Conservation (phyloP, 2,113 vertebrate genomes). For the Cygnus buccinator region DNA sequence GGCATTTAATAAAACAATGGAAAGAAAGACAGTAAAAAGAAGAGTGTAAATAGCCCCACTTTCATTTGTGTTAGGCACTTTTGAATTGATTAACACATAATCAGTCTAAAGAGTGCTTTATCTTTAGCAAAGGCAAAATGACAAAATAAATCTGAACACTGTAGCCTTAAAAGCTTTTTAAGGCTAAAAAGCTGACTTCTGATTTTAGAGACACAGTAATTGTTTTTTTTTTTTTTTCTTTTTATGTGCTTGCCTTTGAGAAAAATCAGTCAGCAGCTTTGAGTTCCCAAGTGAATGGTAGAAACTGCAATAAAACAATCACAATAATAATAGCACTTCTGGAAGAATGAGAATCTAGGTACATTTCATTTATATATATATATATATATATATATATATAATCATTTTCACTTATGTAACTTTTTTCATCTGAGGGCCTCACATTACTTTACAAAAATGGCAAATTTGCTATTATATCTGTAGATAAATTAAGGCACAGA, state of each 20-base stretch:
- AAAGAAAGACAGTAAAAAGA: neutral
- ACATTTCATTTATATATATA: slow-evolving; percentile 29
- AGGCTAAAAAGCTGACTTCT: slow-evolving; percentile 47
- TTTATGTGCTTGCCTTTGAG: slow-evolving; percentile 40
- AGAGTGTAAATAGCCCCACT: neutral
- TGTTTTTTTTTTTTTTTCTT: neutral
- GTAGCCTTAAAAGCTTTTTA: neutral
- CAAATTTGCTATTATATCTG: slow-evolving; percentile 20
- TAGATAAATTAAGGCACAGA: slow-evolving; percentile 31
- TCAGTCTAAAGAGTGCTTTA: neutral
- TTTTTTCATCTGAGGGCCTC: neutral
- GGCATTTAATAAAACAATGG: neutral
- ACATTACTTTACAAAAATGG: slow-evolving; percentile 23
- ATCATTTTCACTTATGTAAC: slow-evolving; percentile 32
- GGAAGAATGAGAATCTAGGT: slow-evolving; percentile 17
- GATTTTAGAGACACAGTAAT: slow-evolving; percentile 22
- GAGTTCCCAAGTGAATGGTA: neutral
- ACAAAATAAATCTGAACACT: neutral
- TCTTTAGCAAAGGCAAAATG: neutral
- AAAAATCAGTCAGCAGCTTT: slow-evolving; percentile 53
- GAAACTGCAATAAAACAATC: slow-evolving; percentile 55
- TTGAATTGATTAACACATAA: neutral
- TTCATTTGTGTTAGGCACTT: neutral
- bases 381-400: neutral
- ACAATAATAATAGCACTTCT: slow-evolving; percentile 28